Evolutionary conservation across 2,797 vertebrate species (phyloP).

Genomic region (Pangasius sanitwongsei): DNA sequence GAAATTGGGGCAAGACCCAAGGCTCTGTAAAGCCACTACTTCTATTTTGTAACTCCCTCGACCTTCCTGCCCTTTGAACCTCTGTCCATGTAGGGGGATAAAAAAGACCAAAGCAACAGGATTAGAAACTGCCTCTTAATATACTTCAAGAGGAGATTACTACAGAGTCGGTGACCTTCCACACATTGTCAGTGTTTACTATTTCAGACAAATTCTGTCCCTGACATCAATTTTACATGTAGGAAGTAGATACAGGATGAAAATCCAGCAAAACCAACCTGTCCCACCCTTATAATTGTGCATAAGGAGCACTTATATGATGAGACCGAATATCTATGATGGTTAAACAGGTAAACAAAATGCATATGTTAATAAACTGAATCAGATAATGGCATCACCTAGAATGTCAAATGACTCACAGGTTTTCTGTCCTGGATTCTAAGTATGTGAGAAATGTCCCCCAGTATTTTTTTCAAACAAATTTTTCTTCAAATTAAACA

Average conservation of each 20-base stretch:
- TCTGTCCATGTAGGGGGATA: not conserved
- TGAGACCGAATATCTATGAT: not conserved
- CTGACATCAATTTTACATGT: not conserved
- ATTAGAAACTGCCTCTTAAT: slow-evolving; percentile 18
- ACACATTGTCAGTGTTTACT: not conserved
- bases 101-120: slow-evolving; percentile 4
- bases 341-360: not conserved
- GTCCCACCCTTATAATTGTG: not conserved
- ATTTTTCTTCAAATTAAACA: not conserved
- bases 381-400: not conserved
- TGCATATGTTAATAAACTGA: not conserved
- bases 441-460: not conserved
- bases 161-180: slow-evolving; percentile 4
- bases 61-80: slow-evolving; percentile 39
- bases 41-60: slow-evolving; percentile 32
- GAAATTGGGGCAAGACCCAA: slow-evolving; percentile 35
- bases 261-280: too few species aligned
- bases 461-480: not conserved
- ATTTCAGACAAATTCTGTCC: not conserved
- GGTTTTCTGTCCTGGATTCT: not conserved
- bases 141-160: not conserved
- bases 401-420: not conserved
- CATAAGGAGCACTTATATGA: not conserved
- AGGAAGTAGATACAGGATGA: not conserved
- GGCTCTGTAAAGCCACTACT: slow-evolving; percentile 13